Conservation (phyloP, 2,113 vertebrate species). For the Hypocryptadius cinnamomeus region DNA sequence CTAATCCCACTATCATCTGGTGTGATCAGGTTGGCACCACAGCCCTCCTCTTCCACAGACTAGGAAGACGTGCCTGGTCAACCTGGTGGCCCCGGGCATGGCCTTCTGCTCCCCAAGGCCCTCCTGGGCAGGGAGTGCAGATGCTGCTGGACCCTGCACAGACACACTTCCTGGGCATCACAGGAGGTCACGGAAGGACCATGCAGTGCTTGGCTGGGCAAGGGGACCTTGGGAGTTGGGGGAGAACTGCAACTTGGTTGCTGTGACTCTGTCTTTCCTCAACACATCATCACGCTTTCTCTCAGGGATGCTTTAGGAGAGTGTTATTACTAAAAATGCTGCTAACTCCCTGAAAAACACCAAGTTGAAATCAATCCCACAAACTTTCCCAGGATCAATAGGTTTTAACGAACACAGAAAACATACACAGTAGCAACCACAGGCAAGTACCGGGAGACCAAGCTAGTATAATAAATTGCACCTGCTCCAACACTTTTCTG, state of each 20-base stretch:
- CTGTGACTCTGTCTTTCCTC: not conserved
- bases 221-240: not conserved
- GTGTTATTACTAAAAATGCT: not conserved
- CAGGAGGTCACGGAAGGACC: not conserved
- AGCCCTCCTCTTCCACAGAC: not conserved
- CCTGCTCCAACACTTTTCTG: not conserved
- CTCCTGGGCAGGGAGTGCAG: not conserved
- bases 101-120: not conserved
- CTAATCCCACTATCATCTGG: not conserved
- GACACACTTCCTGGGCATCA: fast-evolving
- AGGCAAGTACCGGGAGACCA: not conserved
- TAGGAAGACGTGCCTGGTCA: not conserved
- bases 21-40: fast-evolving
- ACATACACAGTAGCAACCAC: not conserved
- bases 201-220: fast-evolving
- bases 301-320: not conserved
- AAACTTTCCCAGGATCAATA: slow-evolving; percentile 44
- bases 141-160: fast-evolving
- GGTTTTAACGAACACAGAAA: slow-evolving; percentile 41
- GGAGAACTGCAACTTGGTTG: not conserved
- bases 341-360: slow-evolving; percentile 21
- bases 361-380: slow-evolving; percentile 27
- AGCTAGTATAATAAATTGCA: not conserved
- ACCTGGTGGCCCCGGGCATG: fast-evolving
- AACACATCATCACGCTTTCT: not conserved